These are phyloP conservation scores for Planiliza haematocheilus DNA, from an alignment of 2,113 vertebrate species.

Conservation along the genomic window DNA sequence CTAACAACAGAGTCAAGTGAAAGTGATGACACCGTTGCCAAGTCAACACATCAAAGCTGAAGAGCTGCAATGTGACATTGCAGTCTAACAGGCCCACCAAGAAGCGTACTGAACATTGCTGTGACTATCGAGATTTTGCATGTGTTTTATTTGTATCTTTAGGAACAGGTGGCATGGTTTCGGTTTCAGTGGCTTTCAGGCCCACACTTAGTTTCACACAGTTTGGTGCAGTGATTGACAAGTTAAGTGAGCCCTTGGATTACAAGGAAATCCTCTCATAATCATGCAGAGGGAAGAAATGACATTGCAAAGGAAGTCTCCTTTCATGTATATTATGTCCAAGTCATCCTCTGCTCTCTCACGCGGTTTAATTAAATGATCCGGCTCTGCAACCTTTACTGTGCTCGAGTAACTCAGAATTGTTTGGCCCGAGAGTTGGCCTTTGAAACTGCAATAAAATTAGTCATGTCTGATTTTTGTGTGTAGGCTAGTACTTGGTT, in stretches of 20 bases:
- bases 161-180: conserved; percentile 31
- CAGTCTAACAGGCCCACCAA: neutral
- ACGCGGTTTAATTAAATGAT: conserved; percentile 65
- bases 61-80: conserved; percentile 1
- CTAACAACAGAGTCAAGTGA: conserved; percentile 25
- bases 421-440: neutral
- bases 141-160: neutral
- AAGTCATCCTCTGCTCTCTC: conserved; percentile 41
- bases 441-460: neutral
- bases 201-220: conserved; percentile 5
- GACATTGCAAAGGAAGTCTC: conserved; percentile 30
- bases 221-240: conserved; percentile 60
- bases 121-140: neutral
- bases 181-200: conserved; percentile 16
- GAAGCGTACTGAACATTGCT: neutral
- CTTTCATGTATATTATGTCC: conserved; percentile 37
- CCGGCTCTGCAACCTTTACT: conserved; percentile 9
- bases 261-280: conserved; percentile 70
- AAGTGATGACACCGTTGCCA: conserved; percentile 43
- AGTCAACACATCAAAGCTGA: conserved; percentile 11
- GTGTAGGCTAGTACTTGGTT: too few species aligned
- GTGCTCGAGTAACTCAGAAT: neutral
- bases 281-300: conserved; percentile 39
- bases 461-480: neutral
- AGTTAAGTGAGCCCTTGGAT: conserved; percentile 59